These are phyloP conservation scores for Ostrea denselamellosa DNA, from an alignment of 1,140 invertebrate species.

Conservation along the genomic window DNA sequence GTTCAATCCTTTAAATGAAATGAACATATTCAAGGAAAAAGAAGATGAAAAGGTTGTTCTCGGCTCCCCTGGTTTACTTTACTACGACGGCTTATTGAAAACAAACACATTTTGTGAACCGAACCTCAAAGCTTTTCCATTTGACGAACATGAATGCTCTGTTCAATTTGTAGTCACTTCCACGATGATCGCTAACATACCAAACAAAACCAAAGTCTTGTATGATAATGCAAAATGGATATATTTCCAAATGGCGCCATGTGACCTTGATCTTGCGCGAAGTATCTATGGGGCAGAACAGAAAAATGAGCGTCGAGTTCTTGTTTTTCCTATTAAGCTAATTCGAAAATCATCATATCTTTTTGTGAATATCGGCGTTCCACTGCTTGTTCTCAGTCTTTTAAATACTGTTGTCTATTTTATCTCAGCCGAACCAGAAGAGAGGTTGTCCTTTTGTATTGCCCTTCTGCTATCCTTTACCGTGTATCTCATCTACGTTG, in stretches of 20 bases:
- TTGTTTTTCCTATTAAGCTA: not conserved
- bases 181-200: not conserved
- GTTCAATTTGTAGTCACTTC: conserved; percentile 23
- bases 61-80: not conserved
- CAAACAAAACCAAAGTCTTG: not conserved
- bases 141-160: conserved; percentile 20
- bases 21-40: conserved; percentile 3
- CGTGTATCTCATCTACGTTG: conserved; percentile 9
- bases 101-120: not conserved
- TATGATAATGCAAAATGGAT: conserved; percentile 17
- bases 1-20: not conserved
- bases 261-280: not conserved
- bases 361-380: conserved; percentile 4
- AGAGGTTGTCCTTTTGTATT: not conserved
- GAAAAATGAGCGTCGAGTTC: not conserved
- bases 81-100: conserved; percentile 14
- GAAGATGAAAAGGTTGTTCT: not conserved
- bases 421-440: not conserved
- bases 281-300: not conserved
- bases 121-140: not conserved
- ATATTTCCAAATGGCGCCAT: not conserved
- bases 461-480: conserved; percentile 23
- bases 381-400: not conserved
- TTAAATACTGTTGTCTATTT: conserved; percentile 7
- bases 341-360: not conserved